Conservation (phyloP, 2,113 vertebrate species). For the Aplodontia rufa region DNA sequence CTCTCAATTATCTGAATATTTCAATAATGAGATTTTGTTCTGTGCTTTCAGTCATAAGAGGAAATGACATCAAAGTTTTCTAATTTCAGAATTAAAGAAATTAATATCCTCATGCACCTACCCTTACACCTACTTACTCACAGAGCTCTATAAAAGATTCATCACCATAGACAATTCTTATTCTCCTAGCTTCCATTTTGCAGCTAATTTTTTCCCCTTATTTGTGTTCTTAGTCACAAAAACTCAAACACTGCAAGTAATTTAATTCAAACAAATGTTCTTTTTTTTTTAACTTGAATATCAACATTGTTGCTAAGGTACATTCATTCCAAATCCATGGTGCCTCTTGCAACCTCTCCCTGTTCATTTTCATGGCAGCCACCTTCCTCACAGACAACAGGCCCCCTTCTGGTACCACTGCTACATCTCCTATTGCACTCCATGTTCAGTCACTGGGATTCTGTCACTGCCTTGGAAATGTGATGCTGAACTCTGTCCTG, state of each 20-base stretch:
- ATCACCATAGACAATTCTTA: not conserved
- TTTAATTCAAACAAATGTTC: not conserved
- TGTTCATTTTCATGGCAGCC: not conserved
- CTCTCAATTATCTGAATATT: not conserved
- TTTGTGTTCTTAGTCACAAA: conserved; percentile 28
- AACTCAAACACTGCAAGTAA: not conserved
- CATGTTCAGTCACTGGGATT: not conserved
- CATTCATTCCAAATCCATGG: not conserved
- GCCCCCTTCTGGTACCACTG: not conserved
- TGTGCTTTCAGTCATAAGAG: conserved; percentile 29
- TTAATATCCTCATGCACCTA: conserved; percentile 38
- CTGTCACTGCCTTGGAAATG: not conserved
- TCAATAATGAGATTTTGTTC: conserved; percentile 8
- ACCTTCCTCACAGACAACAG: rapidly evolving
- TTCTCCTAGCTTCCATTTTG: not conserved
- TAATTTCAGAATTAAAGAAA: conserved; percentile 63
- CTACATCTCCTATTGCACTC: not conserved
- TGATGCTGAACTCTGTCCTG: not conserved
- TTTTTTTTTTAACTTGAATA: not conserved
- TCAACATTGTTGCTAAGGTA: not conserved
- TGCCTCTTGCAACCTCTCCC: not conserved
- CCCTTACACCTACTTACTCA: not conserved
- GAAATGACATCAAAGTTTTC: conserved; percentile 62
- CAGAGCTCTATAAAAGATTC: not conserved
- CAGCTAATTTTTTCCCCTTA: not conserved